Conservation (phyloP, 2,113 vertebrate species). For the Etheostoma spectabile region DNA sequence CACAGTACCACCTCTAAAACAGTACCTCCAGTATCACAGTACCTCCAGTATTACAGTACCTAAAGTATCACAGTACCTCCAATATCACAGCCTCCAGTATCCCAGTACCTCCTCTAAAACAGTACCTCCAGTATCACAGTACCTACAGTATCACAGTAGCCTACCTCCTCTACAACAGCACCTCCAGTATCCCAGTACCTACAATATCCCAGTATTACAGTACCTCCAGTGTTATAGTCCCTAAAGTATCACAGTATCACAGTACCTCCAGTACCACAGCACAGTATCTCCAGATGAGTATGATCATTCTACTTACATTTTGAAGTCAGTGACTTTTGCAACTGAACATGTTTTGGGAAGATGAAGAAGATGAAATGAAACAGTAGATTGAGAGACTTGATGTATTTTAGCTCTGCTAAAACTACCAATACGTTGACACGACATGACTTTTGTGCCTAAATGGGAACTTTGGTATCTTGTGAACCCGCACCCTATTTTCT, state of each 20-base stretch:
- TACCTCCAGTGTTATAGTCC: not conserved
- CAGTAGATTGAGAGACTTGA: not conserved
- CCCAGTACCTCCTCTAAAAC: not conserved
- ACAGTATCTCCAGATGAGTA: not conserved
- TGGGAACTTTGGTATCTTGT: too few species aligned
- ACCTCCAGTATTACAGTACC: not conserved
- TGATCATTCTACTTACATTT: not conserved
- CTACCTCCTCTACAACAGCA: too few species aligned
- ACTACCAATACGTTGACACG: not conserved
- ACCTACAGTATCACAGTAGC: not conserved
- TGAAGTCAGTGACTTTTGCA: not conserved
- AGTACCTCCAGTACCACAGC: not conserved
- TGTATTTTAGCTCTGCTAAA: not conserved
- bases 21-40: not conserved
- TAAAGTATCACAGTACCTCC: not conserved
- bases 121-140: not conserved
- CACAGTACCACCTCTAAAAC: not conserved
- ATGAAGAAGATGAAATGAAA: slow-evolving; percentile 5
- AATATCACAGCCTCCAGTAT: too few species aligned
- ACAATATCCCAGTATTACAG: not conserved
- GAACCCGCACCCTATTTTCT: too few species aligned
- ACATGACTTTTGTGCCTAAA: not conserved
- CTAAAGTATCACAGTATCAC: not conserved
- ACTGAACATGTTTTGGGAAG: not conserved
- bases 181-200: not conserved